Evolutionary conservation across 2,797 vertebrate genomes (phyloP).

Genomic region (Falco rusticolus): DNA sequence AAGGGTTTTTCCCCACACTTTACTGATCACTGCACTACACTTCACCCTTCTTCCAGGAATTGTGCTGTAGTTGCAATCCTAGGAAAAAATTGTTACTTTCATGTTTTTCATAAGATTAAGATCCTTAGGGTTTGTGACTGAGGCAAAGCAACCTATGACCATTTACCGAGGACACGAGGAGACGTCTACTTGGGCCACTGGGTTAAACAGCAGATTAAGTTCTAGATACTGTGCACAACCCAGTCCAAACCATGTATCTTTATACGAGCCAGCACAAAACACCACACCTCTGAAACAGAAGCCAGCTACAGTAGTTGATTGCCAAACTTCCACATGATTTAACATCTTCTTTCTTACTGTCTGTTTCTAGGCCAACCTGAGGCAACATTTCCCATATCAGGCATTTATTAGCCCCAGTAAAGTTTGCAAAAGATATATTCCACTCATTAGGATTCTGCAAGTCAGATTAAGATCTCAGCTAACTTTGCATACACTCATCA

Average conservation of each 20-base stretch:
- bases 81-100: background rate
- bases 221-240: rapidly evolving
- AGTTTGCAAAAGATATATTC: background rate
- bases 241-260: background rate
- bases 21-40: background rate
- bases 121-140: rapidly evolving
- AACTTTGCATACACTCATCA: background rate
- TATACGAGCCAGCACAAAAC: background rate
- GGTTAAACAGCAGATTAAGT: background rate
- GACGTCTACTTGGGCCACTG: background rate
- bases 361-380: background rate
- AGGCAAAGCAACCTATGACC: background rate
- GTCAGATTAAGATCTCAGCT: background rate
- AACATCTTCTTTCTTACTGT: background rate
- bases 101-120: background rate
- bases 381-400: background rate
- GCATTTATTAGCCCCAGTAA: background rate
- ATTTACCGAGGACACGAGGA: background rate
- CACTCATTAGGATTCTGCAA: background rate
- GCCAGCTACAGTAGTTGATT: background rate
- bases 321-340: background rate
- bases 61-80: background rate
- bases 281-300: background rate
- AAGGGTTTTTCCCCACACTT: background rate
- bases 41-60: background rate